Evolutionary conservation across 2,888 invertebrate species (phyloP).

Genomic region (Hypercompe scribonia): DNA sequence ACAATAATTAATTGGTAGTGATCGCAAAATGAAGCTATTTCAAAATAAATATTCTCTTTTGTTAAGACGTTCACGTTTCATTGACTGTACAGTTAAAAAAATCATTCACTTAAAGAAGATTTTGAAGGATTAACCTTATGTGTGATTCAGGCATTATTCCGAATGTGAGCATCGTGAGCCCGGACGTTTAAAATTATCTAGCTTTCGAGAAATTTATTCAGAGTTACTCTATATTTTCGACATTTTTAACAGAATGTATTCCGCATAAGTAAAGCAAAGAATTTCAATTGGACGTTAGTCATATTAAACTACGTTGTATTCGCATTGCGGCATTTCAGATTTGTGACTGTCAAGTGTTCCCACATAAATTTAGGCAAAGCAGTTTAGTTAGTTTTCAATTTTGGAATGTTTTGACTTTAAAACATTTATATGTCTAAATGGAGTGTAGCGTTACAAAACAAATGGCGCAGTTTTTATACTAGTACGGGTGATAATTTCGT

Average conservation of each 20-base stretch:
- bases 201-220: conserved; percentile 41
- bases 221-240: conserved; percentile 31
- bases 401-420: background rate
- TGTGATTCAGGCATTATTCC: conserved; percentile 48
- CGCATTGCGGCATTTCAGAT: conserved; percentile 11
- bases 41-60: conserved; percentile 28
- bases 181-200: conserved; percentile 53
- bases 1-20: conserved; percentile 13
- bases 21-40: conserved; percentile 24
- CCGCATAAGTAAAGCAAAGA: background rate
- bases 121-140: conserved; percentile 48
- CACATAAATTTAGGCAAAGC: background rate
- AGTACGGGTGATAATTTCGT: too few species aligned
- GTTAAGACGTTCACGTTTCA: conserved; percentile 40
- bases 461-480: too few species aligned
- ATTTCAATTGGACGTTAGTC: conserved; percentile 6
- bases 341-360: conserved; percentile 1
- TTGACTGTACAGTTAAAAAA: conserved; percentile 43
- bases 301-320: background rate
- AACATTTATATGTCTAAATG: background rate
- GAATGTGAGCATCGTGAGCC: conserved; percentile 45
- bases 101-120: conserved; percentile 40
- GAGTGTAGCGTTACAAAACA: too few species aligned
- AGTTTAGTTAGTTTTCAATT: background rate
- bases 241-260: background rate